Evolutionary conservation across 2,113 vertebrate genomes (phyloP).

Genomic region (Tringa solitaria): DNA sequence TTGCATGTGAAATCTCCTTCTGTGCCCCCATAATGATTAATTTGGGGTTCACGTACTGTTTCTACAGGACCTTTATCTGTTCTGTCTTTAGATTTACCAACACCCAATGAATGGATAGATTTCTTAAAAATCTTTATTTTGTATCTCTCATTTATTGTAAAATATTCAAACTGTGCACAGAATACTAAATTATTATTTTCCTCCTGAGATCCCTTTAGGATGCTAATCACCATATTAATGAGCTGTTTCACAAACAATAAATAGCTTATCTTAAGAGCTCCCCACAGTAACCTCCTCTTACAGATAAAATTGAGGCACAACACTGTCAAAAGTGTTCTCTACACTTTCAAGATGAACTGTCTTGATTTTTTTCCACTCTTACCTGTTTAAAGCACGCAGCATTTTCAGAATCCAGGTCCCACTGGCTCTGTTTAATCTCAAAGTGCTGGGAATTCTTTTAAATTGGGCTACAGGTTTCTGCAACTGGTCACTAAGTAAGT

Average conservation of each 20-base stretch:
- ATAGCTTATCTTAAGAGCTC: conserved; percentile 4
- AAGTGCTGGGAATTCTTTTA: neutral
- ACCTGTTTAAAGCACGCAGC: neutral
- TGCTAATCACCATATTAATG: conserved; percentile 33
- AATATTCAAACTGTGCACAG: neutral
- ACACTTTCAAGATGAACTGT: neutral
- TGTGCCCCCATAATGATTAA: neutral
- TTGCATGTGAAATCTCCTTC: neutral
- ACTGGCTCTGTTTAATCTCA: neutral
- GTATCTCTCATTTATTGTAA: neutral
- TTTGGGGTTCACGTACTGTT: neutral
- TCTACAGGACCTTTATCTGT: neutral
- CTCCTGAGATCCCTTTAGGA: conserved; percentile 4
- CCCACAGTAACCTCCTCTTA: neutral
- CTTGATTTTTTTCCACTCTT: neutral
- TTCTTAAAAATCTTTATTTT: neutral
- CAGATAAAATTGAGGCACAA: neutral
- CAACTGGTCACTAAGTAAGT: neutral
- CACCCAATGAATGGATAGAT: neutral
- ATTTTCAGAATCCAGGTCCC: neutral
- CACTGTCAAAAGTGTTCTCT: neutral
- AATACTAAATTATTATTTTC: conserved; percentile 22
- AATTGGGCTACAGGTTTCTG: neutral
- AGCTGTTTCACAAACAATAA: conserved; percentile 37
- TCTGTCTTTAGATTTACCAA: neutral